phyloP scores from a whole-genome alignment of 2,113 vertebrate species.

The Trematocara stigmaticum region DNA sequence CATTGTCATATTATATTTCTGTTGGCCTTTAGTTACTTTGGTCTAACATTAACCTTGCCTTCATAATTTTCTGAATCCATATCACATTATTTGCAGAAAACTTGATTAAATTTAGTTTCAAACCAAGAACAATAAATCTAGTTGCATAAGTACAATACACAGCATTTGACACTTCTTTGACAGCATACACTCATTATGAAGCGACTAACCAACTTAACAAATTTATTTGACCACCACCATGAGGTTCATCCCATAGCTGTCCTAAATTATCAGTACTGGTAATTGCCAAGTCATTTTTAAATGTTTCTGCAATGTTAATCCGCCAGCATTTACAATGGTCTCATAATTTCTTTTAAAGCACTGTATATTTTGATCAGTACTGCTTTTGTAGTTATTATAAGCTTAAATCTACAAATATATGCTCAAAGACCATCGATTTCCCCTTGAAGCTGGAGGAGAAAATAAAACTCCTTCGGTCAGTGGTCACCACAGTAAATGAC shows the following conservation, averaged over 20 bases:
- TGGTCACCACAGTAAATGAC: slow-evolving; percentile 87
- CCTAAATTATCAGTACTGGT: not conserved
- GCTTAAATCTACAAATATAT: slow-evolving; percentile 88
- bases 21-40: not conserved
- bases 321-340: not conserved
- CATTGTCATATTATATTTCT: not conserved
- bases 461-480: slow-evolving; percentile 88
- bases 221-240: not conserved
- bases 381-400: slow-evolving; percentile 69
- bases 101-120: not conserved
- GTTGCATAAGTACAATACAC: slow-evolving; percentile 12
- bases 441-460: slow-evolving; percentile 97
- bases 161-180: not conserved
- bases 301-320: not conserved
- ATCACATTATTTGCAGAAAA: not conserved
- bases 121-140: not conserved
- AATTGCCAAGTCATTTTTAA: not conserved
- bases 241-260: not conserved
- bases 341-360: not conserved
- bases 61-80: not conserved
- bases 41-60: not conserved
- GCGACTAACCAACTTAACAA: not conserved
- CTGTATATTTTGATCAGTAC: not conserved
- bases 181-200: not conserved
- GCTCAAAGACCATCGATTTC: slow-evolving; percentile 94